These are phyloP conservation scores for Psilopogon haemacephalus DNA, from an alignment of 2,113 vertebrate genomes.

Conservation along the genomic window DNA sequence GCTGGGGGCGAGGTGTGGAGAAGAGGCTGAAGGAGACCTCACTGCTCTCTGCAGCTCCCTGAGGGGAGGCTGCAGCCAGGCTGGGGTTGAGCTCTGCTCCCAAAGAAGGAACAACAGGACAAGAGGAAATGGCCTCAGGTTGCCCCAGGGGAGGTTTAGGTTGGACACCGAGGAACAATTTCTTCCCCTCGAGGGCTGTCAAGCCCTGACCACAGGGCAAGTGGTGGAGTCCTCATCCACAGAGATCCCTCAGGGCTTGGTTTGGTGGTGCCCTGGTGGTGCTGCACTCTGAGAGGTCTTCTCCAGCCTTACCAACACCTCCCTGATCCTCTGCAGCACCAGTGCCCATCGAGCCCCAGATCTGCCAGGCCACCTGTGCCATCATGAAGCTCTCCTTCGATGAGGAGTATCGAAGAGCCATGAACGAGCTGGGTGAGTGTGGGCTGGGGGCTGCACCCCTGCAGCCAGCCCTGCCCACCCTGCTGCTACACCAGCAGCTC, in stretches of 20 bases:
- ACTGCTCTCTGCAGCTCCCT: too few relatives aligned
- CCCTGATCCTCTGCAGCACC: conserved; percentile 73
- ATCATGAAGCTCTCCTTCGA: conserved; percentile 98
- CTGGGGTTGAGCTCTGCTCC: too few relatives aligned
- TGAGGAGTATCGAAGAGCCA: conserved; percentile 91
- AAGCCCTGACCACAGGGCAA: neutral
- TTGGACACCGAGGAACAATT: too few relatives aligned
- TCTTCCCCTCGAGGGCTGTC: neutral
- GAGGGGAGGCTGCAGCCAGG: too few relatives aligned
- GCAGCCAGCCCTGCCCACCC: neutral
- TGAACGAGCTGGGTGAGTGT: conserved; percentile 91
- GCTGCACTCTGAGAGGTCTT: neutral
- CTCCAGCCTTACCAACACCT: neutral
- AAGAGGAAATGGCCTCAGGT: too few relatives aligned
- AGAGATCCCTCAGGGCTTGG: neutral
- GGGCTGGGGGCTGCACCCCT: neutral
- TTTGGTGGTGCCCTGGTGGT: neutral
- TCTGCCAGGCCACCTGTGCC: conserved; percentile 94
- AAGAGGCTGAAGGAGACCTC: neutral
- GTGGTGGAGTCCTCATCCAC: neutral
- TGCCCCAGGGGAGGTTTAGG: too few relatives aligned
- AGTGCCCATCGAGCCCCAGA: conserved; percentile 91
- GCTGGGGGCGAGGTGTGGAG: neutral
- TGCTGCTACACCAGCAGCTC: neutral
- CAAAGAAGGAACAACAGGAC: too few relatives aligned